Percentiles rank a stretch among this genome's conserved stretches.
These are phyloP conservation scores for Drosophila pandora DNA, from an alignment of 1,140 invertebrate species.

Conservation along the genomic window DNA sequence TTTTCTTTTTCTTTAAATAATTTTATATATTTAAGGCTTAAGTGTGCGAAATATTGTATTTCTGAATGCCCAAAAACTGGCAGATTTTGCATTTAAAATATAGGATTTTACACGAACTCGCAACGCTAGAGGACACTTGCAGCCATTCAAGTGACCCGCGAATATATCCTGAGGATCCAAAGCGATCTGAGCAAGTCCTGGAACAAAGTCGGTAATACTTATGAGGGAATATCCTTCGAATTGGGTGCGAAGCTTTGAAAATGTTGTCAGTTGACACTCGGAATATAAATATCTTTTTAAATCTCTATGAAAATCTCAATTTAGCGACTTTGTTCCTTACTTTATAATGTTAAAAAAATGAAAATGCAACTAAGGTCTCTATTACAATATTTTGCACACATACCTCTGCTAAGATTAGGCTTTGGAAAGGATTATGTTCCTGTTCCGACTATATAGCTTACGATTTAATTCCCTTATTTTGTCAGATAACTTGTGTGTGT, in stretches of 20 bases:
- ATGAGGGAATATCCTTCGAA: conserved; percentile 11
- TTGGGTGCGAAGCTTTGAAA: conserved; percentile 30
- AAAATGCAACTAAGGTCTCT: not conserved
- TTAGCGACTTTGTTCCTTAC: conserved; percentile 33
- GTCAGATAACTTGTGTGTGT: conserved; percentile 77
- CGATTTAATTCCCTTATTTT: conserved; percentile 69
- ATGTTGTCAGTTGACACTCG: not conserved
- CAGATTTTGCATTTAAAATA: conserved; percentile 1
- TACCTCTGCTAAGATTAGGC: not conserved
- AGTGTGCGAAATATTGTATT: conserved; percentile 32
- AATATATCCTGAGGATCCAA: conserved; percentile 59
- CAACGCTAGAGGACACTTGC: conserved; percentile 76
- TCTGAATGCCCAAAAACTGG: not conserved
- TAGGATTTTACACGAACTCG: conserved; percentile 73
- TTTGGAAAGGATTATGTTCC: conserved; percentile 17
- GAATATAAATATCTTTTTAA: not conserved
- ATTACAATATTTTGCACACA: conserved; percentile 42
- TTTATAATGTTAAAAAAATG: not conserved
- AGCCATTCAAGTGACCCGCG: conserved; percentile 83
- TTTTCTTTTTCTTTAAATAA: conserved; percentile 10
- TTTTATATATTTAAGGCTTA: not conserved
- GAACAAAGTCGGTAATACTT: conserved; percentile 35
- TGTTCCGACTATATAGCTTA: conserved; percentile 33
- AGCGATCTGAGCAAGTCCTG: conserved; percentile 10
- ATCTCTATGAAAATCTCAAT: not conserved